Evolutionary conservation across 2,888 invertebrate genomes (phyloP), one percentile per base, ranked within the genome.

Genomic region (Apamea monoglypha): DNA sequence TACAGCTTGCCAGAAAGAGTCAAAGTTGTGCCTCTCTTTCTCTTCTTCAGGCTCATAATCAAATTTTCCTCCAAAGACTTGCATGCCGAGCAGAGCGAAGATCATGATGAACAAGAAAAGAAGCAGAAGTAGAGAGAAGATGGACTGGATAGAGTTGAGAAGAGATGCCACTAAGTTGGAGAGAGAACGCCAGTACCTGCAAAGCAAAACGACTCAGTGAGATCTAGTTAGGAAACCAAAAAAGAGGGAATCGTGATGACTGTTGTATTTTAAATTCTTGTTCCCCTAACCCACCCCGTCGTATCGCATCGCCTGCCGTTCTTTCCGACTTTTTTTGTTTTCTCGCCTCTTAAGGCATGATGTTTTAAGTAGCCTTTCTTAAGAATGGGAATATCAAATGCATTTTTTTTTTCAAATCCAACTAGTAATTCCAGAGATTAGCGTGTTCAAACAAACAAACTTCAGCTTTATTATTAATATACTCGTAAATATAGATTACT

Each of bases 31-130:
- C 79, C 99, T 97, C 76, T 99, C 99, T 93, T 99, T 99, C 88
- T 98, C 98, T 84, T 97, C 97, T 67, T 98, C 98, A 12, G 97
- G 97, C 76, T 98, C 98, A 94, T 98, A 99, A 96, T 99, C 99
- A 95, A 99, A 99, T 96, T 98, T 98, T 68, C 99, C 99, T 82
- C 99, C 99, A 96, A 99, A 99, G 64, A 99, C 99, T 97, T 99
- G 99, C 99, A 99, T 99, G 80, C 99, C 99, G 77, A 99, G 97
- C 82, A 99, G 97, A 36, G 99, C 99, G 96, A 99, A 99, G 96
- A 99, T 99, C 95, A 99, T 99, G 96, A 99, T 99, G 97, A 99
- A 99, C 84, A 99, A 97, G 97, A 99, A 99, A 90, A 99, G 98
- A 83, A 99, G 98, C 80, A 99, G 98, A 95, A 99, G 97, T 73